These are phyloP conservation scores for Tiliacea aurago DNA, from an alignment of 2,888 invertebrate species.

Conservation along the genomic window DNA sequence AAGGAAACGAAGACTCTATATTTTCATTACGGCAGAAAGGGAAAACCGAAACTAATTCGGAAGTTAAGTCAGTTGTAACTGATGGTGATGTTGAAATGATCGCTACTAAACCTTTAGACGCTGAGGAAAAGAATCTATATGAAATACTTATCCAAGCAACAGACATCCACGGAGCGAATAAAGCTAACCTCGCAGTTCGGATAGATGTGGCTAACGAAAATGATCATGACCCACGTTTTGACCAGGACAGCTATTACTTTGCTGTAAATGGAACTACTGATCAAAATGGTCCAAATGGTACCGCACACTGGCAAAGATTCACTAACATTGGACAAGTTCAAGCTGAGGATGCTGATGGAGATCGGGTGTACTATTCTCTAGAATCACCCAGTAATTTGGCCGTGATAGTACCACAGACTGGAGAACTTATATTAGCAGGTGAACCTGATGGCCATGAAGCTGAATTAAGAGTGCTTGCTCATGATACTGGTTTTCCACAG, in stretches of 20 bases:
- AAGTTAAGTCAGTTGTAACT: slow-evolving; percentile 89
- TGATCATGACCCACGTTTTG: slow-evolving; percentile 97
- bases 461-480: slow-evolving; percentile 94
- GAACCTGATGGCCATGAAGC: slow-evolving; percentile 93
- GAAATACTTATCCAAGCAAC: slow-evolving; percentile 95
- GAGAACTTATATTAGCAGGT: slow-evolving; percentile 95
- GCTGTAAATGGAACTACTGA: slow-evolving; percentile 92
- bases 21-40: slow-evolving; percentile 93
- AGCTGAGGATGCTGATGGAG: slow-evolving; percentile 97
- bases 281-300: slow-evolving; percentile 91
- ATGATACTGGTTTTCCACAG: slow-evolving; percentile 94
- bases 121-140: slow-evolving; percentile 94
- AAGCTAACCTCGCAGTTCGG: slow-evolving; percentile 94
- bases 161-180: slow-evolving; percentile 95
- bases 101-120: slow-evolving; percentile 94
- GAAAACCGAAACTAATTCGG: slow-evolving; percentile 82
- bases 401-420: slow-evolving; percentile 98
- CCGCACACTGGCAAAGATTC: slow-evolving; percentile 94
- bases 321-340: slow-evolving; percentile 95
- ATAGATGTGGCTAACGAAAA: slow-evolving; percentile 96
- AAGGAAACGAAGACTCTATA: slow-evolving; percentile 93
- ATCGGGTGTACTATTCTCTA: slow-evolving; percentile 96
- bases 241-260: slow-evolving; percentile 94
- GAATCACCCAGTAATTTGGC: slow-evolving; percentile 95
- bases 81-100: slow-evolving; percentile 93